Conservation (phyloP, 2,888 invertebrate genomes). For the Rambutsinella grinnellia region DNA sequence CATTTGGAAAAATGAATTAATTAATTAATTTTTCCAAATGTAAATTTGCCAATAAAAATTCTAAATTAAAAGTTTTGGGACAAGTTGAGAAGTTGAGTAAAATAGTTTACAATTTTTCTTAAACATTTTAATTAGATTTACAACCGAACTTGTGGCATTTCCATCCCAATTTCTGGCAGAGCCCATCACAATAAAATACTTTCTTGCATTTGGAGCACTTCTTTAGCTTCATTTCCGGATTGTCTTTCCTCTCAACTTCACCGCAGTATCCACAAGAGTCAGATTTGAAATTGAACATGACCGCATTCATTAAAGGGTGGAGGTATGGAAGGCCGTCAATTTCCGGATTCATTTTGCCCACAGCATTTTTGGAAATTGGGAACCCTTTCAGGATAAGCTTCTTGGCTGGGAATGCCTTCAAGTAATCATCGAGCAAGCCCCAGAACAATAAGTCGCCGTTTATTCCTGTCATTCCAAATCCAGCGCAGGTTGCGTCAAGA, state of each 20-base stretch:
- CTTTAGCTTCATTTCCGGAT: neutral
- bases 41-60: too few relatives aligned
- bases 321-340: neutral
- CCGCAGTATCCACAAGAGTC: neutral
- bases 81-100: too few relatives aligned
- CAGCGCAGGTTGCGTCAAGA: neutral
- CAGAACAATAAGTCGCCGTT: neutral
- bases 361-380: neutral
- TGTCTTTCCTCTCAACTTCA: neutral
- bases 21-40: too few relatives aligned
- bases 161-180: too few relatives aligned
- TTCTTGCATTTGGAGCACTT: neutral
- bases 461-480: neutral
- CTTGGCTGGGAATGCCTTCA: neutral
- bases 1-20: too few relatives aligned
- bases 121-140: too few relatives aligned
- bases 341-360: neutral
- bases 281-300: neutral
- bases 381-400: neutral
- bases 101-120: too few relatives aligned
- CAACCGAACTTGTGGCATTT: neutral
- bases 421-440: neutral
- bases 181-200: neutral
- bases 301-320: neutral
- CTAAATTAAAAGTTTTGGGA: too few relatives aligned